These are phyloP conservation scores for Lutjanus campechanus DNA, from an alignment of 2,797 vertebrate species.

Conservation along the genomic window DNA sequence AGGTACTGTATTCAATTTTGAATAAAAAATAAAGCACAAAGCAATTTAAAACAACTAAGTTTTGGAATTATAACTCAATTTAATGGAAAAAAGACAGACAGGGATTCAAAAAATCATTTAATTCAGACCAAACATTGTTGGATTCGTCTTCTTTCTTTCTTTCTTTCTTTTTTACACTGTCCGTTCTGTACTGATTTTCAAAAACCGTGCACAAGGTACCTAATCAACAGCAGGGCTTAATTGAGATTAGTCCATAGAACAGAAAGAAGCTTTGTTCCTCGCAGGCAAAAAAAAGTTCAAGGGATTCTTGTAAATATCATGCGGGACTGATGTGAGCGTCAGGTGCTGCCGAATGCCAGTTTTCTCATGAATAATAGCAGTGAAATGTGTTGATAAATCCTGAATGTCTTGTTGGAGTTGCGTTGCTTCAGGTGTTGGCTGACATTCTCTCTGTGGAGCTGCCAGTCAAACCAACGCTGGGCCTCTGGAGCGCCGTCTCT, in stretches of 20 bases:
- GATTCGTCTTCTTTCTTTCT: conserved; percentile 13
- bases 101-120: conserved; percentile 5
- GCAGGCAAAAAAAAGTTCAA: conserved; percentile 66
- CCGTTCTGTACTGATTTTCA: conserved; percentile 47
- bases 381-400: conserved; percentile 79
- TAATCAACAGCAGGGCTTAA: conserved; percentile 67
- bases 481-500: conserved; percentile 62
- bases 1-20: conserved; percentile 8
- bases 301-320: conserved; percentile 77
- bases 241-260: conserved; percentile 69
- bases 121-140: conserved; percentile 19
- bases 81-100: conserved; percentile 13
- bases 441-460: conserved; percentile 81
- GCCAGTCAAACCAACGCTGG: conserved; percentile 72
- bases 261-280: conserved; percentile 58
- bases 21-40: conserved; percentile 3
- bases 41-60: conserved; percentile 7
- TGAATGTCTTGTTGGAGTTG: conserved; percentile 75
- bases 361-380: conserved; percentile 78
- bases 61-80: conserved; percentile 26
- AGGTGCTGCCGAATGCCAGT: conserved; percentile 62
- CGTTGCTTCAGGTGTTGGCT: conserved; percentile 81
- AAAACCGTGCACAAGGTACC: conserved; percentile 30
- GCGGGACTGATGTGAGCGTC: conserved; percentile 70
- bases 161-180: conserved; percentile 17